Base-by-base conservation (phyloP, 2,113 vertebrate species). In the Gobiocypris rarus region DNA sequence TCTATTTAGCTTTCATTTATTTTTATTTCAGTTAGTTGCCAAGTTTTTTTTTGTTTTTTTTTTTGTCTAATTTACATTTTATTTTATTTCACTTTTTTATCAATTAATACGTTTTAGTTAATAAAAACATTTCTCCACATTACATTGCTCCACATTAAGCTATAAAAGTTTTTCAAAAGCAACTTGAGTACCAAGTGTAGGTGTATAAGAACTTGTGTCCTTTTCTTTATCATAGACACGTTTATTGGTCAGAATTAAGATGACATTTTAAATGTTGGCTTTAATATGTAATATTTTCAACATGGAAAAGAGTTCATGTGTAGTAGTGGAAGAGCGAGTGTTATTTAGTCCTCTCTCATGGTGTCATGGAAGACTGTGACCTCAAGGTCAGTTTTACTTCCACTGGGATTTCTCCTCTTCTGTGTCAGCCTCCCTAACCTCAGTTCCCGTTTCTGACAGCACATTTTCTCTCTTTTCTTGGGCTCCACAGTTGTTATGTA, bases 401-500 rank as follows among this genome's bases (percentile, higher is more conserved):
- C 78, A 67, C 61, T 81, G 78, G 61, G 77, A 59, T 59, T 43
- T 43, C 54, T 77, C 31, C 31, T 38, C 15, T 41, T 77, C 15
- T 80, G 34, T 79, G 56, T 80, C n/a, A 63, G 58, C 22, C 10
- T 69, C 26, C 31, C 45, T 54, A 50, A 75, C 11, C 38, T 58
- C 26, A 58, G 45, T 52, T 52, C 48, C 75, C 58, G 24, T 77
- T 9, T 56, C n/a, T 75, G 52, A 54, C 52, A 54, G 52, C 52
- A 54, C 52, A 22, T 41, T 77, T 22, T 22, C 54, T 56, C 48
- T 80, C 19, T 69, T 54, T 56, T 54, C 73, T 24, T 59, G 31
- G 54, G 54, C 58, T 79, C 31, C 31, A 7, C 91, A 97, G 96
- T 93, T 97, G 88, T 91, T 97, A 92, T 92, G 94, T 91, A 97